Evolutionary conservation across 2,888 invertebrate species (phyloP).

Genomic region (Zhuqinia jingwanae): DNA sequence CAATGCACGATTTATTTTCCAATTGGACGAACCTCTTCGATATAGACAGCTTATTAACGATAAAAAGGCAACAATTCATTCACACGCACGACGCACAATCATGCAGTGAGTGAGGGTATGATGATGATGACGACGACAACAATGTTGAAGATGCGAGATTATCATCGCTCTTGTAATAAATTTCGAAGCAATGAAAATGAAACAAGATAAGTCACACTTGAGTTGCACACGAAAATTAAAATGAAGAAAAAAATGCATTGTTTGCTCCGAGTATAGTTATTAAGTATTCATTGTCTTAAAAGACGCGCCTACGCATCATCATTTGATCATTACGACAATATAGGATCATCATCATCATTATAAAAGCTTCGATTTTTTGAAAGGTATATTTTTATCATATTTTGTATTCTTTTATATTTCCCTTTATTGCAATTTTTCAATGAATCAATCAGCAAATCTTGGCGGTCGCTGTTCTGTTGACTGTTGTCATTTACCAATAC

Average conservation of each 20-base stretch:
- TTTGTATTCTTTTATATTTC: neutral
- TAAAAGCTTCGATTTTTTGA: constrained; percentile 23
- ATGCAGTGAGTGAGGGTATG: too few species aligned
- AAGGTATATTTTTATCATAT: constrained; percentile 28
- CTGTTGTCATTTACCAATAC: constrained; percentile 26
- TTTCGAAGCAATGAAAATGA: constrained; percentile 19
- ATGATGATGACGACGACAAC: constrained; percentile 20
- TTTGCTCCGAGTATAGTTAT: constrained; percentile 23
- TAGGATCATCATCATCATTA: neutral
- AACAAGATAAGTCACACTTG: too few species aligned
- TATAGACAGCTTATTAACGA: constrained; percentile 35
- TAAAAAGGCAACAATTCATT: constrained; percentile 31
- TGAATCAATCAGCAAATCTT: constrained; percentile 7
- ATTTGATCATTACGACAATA: neutral
- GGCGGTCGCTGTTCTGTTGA: too few species aligned
- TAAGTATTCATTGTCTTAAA: constrained; percentile 54
- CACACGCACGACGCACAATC: constrained; percentile 33
- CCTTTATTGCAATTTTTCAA: constrained; percentile 10
- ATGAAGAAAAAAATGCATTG: neutral
- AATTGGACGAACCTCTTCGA: neutral
- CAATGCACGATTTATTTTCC: constrained; percentile 29
- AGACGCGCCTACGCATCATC: constrained; percentile 58
- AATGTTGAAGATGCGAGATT: too few species aligned
- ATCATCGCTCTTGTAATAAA: constrained; percentile 16
- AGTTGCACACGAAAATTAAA: too few species aligned